A percentile compares a stretch with the other conserved stretches of the same genome.
phyloP scores from a whole-genome alignment of 1,140 invertebrate species.

The Microplitis mediator region DNA sequence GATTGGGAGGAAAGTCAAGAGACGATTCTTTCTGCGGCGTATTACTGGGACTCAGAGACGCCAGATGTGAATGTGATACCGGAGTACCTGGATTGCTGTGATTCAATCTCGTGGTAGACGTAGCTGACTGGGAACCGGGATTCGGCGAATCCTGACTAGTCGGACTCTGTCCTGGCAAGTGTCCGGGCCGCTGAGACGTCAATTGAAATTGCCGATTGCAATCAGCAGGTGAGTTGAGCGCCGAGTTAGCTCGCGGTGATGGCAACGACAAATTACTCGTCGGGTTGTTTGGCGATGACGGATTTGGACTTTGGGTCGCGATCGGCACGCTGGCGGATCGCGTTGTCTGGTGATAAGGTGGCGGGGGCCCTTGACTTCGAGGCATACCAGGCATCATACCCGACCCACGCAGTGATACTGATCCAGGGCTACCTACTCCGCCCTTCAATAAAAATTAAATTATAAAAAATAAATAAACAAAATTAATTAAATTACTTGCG shows the following conservation, averaged over 20 bases:
- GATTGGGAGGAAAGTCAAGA: slow-evolving; percentile 54
- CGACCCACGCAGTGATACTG: slow-evolving; percentile 58
- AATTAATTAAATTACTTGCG: too few relatives aligned
- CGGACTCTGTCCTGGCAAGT: slow-evolving; percentile 70
- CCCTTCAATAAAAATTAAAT: slow-evolving; percentile 24
- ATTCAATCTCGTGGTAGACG: slow-evolving; percentile 62
- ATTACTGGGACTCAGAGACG: slow-evolving; percentile 61
- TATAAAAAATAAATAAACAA: too few relatives aligned
- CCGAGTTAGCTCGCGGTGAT: slow-evolving; percentile 72
- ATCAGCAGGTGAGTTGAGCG: slow-evolving; percentile 74
- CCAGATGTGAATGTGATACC: slow-evolving; percentile 69
- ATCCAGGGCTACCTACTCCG: slow-evolving; percentile 52
- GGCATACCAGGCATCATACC: slow-evolving; percentile 63
- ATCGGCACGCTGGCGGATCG: slow-evolving; percentile 85
- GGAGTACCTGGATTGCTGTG: slow-evolving; percentile 76
- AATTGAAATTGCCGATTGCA: slow-evolving; percentile 62
- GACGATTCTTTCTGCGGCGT: slow-evolving; percentile 54
- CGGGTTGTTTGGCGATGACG: slow-evolving; percentile 73
- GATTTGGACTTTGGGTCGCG: slow-evolving; percentile 74
- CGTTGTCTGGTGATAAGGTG: slow-evolving; percentile 82
- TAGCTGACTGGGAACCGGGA: slow-evolving; percentile 52
- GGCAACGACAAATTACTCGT: slow-evolving; percentile 74
- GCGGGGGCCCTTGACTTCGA: slow-evolving; percentile 82
- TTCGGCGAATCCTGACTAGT: slow-evolving; percentile 67
- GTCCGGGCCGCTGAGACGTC: slow-evolving; percentile 57